A percentile compares a stretch with the other conserved stretches of the same genome.
These are phyloP conservation scores for Calephelis perditalis DNA, from an alignment of 2,888 invertebrate genomes.

Conservation along the genomic window DNA sequence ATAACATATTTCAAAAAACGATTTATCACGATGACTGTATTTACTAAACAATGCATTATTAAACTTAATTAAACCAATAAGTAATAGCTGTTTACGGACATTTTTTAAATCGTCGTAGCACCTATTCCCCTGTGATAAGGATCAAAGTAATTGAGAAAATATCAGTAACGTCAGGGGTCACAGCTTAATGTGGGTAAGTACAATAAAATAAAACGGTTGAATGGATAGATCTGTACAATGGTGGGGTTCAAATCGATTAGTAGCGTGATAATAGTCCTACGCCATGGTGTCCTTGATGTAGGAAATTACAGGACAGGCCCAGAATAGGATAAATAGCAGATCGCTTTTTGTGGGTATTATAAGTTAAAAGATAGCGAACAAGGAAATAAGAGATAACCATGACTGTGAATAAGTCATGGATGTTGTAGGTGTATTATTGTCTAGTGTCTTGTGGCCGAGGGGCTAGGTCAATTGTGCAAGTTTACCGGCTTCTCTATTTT, in stretches of 20 bases:
- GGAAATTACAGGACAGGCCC: slow-evolving; percentile 19
- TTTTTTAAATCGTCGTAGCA: slow-evolving; percentile 3
- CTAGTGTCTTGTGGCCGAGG: no score
- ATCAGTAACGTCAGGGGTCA: slow-evolving; percentile 41
- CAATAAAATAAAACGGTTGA: slow-evolving; percentile 73
- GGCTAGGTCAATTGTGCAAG: no score
- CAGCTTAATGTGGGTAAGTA: slow-evolving; percentile 56
- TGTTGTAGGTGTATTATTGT: no score
- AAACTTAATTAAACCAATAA: slow-evolving; percentile 30
- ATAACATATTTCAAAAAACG: neutral
- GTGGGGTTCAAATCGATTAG: slow-evolving; percentile 73
- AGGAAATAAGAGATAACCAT: no score
- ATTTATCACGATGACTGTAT: slow-evolving; percentile 42
- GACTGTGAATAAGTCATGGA: no score
- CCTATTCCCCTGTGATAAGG: slow-evolving; percentile 13
- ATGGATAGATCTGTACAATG: slow-evolving; percentile 57
- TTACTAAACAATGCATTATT: slow-evolving; percentile 52
- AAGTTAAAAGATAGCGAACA: no score
- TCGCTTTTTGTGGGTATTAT: no score
- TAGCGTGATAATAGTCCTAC: slow-evolving; percentile 58
- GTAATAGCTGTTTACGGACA: slow-evolving; percentile 7
- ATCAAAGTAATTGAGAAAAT: slow-evolving; percentile 2
- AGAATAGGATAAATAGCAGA: neutral
- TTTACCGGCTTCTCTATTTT: no score
- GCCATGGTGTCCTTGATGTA: slow-evolving; percentile 34